Base-by-base conservation (phyloP, 30 jellyfish, hydroid and myxozoan genomes). In the Turritopsis dohrnii region DNA sequence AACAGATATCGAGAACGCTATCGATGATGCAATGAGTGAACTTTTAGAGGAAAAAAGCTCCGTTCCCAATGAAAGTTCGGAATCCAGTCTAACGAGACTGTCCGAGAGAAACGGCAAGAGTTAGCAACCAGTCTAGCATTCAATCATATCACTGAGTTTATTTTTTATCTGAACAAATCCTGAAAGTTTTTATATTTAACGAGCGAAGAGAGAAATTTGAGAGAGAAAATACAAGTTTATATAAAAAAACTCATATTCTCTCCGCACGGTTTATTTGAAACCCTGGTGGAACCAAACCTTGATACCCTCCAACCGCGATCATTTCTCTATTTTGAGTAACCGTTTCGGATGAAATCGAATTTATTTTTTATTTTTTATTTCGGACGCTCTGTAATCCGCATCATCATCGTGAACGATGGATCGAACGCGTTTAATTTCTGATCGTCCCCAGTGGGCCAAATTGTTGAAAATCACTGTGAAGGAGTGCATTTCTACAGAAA, bases 21-120 rank as follows among this genome's bases (percentile, higher is more conserved):
- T 81, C 26, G 88, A 81, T 24, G 66, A 81, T 27, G 88, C 88
- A 26, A 81, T 81, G 29, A 81, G 19, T 53, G 84, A 66, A 81
- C 88, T 54, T 60, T 69, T 41, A 41, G 60, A 41, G 60, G 76
- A 66, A 3, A 25, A 66, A 41, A 41, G 9, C 60, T 41, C 60
- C 60, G 60, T 13, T 3, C 60, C 60, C 5, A 41, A 5, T 13
- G 13, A 41, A 41, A 13, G 13, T 13, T 41, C 9, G 60, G 60
- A 41, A 41, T 13, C 60, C 9, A 41, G 13, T 41, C 60, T 41
- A 41, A 41, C 5, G 60, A 41, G n/a, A 41, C 60, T 41, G 60
- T 13, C 5, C 13, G 60, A 41, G 9, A 13, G 13, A 41, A 41
- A 5, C 13, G 60, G 60, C 60, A 13, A 41, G 60, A 41, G 60